These are phyloP conservation scores for Dasyprocta punctata DNA, from an alignment of 2,113 vertebrate genomes.

Conservation along the genomic window DNA sequence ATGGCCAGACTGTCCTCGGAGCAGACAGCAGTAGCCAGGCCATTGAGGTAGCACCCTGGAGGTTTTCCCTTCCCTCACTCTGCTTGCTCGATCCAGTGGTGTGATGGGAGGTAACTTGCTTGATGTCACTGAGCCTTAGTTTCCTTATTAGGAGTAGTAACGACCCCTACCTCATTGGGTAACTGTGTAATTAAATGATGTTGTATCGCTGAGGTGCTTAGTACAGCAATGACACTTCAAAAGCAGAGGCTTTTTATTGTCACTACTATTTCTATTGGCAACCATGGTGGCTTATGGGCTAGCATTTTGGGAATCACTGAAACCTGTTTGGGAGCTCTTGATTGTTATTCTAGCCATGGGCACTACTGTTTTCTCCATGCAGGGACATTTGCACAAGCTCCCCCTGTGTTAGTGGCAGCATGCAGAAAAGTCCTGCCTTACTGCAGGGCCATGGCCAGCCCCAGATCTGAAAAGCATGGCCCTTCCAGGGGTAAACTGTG, in stretches of 20 bases:
- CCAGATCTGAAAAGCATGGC: not conserved
- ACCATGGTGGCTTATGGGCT: not conserved
- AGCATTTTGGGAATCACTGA: not conserved
- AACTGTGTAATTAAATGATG: not conserved
- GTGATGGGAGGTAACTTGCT: not conserved
- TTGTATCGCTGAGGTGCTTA: not conserved
- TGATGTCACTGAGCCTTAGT: not conserved
- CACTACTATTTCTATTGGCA: accelerated
- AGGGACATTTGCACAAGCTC: not conserved
- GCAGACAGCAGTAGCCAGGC: not conserved
- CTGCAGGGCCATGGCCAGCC: not conserved
- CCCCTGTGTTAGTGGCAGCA: not conserved
- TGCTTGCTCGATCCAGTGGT: not conserved
- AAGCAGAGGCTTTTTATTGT: not conserved
- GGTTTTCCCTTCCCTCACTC: not conserved
- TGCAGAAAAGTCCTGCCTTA: accelerated
- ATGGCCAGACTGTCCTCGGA: not conserved
- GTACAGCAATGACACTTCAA: not conserved
- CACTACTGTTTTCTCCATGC: not conserved
- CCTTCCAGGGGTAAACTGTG: not conserved
- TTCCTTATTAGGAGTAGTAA: not conserved
- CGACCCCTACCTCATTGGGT: no score
- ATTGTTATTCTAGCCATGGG: not conserved
- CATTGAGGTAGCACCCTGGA: not conserved
- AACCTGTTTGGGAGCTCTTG: not conserved